Evolutionary conservation across 2,113 vertebrate species (phyloP), one percentile per base, ranked within the genome.

Genomic region (Psilopsiagon aurifrons): DNA sequence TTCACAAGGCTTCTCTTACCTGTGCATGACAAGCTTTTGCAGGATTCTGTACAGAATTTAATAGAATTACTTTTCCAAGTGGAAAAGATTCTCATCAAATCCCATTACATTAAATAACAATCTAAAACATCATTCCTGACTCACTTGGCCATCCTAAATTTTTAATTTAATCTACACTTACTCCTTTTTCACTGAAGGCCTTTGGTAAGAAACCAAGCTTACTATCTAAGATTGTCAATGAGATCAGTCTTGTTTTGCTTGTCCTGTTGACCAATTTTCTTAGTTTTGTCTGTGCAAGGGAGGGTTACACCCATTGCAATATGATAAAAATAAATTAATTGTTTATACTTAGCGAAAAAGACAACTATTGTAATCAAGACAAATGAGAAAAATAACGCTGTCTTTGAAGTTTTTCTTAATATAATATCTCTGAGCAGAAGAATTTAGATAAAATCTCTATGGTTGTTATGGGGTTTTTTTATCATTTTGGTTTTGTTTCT

Each of bases 71-170:
- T 94, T 94, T 80, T 73, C 94, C 1, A 6, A 93, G 54, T 83
- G 83, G 86, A 97, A 88, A 62, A 54, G 78, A 95, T 69, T 96
- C 83, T 94, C 75, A 43, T 68, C 81, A 92, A 97, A 96, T 96
- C 75, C 88, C 83, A 86, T 95, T 96, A 77, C 8, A 43, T 63
- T 83, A 97, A 97, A 92, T 80, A 87, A 88, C 47, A 73, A 52
- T 43, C 51, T 92, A 77, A 97, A 94, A 80, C 13, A 1, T 74
- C n/a, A 94, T 94, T 88, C 25, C 81, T 87, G 49, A 51, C 24
- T 95, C 44, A 90, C 67, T 94, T 86, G 77, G 33, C 19, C 51
- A 94, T 63, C 51, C 66, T 78, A 83, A 95, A 90, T 44, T 96
- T 94, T 96, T 76, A 35, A 64, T 88, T 96, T 96, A 28, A 74